These are phyloP conservation scores for Semicossyphus pulcher DNA, from an alignment of 2,113 vertebrate genomes.

Conservation along the genomic window DNA sequence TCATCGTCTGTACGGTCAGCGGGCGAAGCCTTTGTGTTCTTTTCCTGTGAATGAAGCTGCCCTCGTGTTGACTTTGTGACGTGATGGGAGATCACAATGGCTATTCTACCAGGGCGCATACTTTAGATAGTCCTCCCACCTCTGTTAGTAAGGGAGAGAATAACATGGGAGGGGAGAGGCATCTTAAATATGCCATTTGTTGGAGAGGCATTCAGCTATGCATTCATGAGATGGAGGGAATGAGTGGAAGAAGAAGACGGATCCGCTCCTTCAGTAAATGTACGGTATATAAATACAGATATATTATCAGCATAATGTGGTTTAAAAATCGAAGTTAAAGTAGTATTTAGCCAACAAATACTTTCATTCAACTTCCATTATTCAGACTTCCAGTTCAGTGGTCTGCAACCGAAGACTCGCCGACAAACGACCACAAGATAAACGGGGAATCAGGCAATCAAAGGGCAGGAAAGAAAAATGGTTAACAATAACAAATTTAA, in stretches of 20 bases:
- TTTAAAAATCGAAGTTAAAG: not conserved
- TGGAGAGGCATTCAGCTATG: not conserved
- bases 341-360: not conserved
- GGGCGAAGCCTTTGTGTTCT: conserved; percentile 44
- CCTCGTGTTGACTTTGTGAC: conserved; percentile 56
- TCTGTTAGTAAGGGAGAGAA: conserved; percentile 39
- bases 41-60: conserved; percentile 58
- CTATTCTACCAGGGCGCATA: conserved; percentile 22
- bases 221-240: conserved; percentile 5
- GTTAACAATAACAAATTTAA: too few species aligned
- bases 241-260: not conserved
- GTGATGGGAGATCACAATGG: conserved; percentile 9
- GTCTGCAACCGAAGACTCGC: too few species aligned
- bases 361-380: too few species aligned
- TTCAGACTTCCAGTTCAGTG: too few species aligned
- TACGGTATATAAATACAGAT: too few species aligned
- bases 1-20: conserved; percentile 22
- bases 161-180: conserved; percentile 22
- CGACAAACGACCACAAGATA: too few species aligned
- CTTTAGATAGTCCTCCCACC: conserved; percentile 44
- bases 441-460: too few species aligned
- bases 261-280: not conserved
- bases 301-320: too few species aligned
- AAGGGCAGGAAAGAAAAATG: too few species aligned
- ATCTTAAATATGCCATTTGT: conserved; percentile 47